Conservation (phyloP, 2,888 invertebrate genomes). For the Chrysolina oricalcia region DNA sequence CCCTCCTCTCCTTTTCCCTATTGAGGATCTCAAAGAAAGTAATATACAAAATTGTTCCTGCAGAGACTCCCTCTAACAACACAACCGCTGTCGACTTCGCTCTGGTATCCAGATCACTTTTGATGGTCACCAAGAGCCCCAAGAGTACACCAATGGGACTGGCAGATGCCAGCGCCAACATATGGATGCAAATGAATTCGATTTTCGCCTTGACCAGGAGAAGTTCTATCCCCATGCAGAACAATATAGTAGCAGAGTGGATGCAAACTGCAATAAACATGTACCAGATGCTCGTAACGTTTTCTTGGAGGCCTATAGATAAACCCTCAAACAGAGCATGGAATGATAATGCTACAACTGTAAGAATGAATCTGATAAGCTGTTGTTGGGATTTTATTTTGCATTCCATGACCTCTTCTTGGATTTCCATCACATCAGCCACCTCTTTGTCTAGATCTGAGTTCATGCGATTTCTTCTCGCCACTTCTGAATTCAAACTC, state of each 20-base stretch:
- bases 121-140: constrained; percentile 71
- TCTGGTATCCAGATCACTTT: constrained; percentile 65
- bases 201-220: constrained; percentile 70
- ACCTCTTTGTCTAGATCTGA: constrained; percentile 42
- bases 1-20: constrained; percentile 69
- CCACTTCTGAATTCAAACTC: constrained; percentile 55
- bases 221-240: constrained; percentile 74
- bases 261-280: constrained; percentile 73
- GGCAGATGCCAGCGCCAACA: constrained; percentile 71
- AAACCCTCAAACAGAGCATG: constrained; percentile 76
- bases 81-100: constrained; percentile 70
- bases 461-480: constrained; percentile 58
- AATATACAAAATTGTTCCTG: constrained; percentile 74
- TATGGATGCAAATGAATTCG: constrained; percentile 69
- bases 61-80: constrained; percentile 72
- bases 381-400: constrained; percentile 64
- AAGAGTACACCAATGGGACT: constrained; percentile 73
- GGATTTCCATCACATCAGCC: constrained; percentile 41
- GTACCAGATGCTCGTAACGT: constrained; percentile 72
- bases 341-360: constrained; percentile 73
- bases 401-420: constrained; percentile 37
- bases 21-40: constrained; percentile 74
- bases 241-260: constrained; percentile 74
- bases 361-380: constrained; percentile 69
- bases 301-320: constrained; percentile 73